Percentiles rank a stretch among this genome's conserved stretches.
These are phyloP conservation scores for Andrena flavipes DNA, from an alignment of 2,888 invertebrate genomes.

Conservation along the genomic window DNA sequence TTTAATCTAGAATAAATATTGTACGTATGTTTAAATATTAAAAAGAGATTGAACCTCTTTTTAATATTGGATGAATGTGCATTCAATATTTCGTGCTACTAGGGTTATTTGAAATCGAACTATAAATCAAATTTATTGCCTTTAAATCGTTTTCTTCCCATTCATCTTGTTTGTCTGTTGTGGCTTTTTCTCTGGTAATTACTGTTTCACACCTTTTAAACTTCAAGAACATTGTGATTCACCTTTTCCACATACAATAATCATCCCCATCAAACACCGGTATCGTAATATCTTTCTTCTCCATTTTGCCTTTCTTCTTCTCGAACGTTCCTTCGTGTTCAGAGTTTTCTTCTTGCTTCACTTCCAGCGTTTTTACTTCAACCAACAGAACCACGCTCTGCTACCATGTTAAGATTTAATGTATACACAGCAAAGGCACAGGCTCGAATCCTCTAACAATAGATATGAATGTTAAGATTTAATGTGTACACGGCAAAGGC, in stretches of 20 bases:
- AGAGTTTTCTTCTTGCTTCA: no score
- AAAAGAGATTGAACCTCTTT: no score
- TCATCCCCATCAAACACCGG: neutral
- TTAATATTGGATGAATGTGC: no score
- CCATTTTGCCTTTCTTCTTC: neutral
- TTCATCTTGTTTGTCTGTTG: neutral
- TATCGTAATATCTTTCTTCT: neutral
- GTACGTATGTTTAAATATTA: no score
- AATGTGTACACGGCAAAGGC: no score
- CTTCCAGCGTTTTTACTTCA: no score
- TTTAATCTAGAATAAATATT: no score
- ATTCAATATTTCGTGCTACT: no score
- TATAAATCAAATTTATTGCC: constrained; percentile 59
- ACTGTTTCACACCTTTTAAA: neutral
- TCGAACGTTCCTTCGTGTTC: neutral
- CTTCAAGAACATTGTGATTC: neutral
- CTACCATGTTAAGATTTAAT: neutral
- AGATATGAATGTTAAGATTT: no score
- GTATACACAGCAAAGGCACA: no score
- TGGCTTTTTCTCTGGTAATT: neutral
- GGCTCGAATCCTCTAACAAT: no score
- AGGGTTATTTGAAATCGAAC: neutral
- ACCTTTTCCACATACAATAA: neutral
- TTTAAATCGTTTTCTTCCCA: neutral
- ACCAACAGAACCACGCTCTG: no score